phyloP scores from a whole-genome alignment of 2,797 vertebrate genomes.

The Morelia viridis region DNA sequence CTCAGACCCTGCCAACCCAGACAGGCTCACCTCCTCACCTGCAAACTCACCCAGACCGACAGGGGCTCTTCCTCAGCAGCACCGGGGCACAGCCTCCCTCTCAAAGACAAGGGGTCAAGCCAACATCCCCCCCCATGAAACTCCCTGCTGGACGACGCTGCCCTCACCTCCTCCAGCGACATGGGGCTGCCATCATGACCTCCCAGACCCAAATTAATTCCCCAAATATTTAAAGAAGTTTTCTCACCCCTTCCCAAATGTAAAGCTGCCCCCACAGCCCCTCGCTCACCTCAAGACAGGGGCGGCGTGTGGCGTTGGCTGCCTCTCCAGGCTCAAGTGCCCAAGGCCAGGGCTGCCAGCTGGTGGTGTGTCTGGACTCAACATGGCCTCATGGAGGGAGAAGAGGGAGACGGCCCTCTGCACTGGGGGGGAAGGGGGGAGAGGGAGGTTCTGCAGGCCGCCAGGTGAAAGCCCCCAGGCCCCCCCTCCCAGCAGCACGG shows the following conservation, averaged over 20 bases:
- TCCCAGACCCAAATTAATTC: not conserved
- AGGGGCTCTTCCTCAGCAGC: not conserved
- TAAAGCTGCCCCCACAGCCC: not conserved
- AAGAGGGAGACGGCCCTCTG: conserved; percentile 90
- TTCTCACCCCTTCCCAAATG: not conserved
- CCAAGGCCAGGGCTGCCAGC: conserved; percentile 79
- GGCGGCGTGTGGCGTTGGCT: conserved; percentile 78
- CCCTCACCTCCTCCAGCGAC: not conserved
- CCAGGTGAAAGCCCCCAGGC: not conserved
- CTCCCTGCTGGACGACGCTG: not conserved
- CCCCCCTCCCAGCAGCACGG: not conserved
- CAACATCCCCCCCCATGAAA: not conserved
- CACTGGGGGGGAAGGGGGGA: conserved; percentile 70
- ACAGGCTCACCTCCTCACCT: not conserved
- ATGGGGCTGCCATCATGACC: too few species aligned
- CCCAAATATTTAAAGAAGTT: too few species aligned
- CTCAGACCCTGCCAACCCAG: too few species aligned
- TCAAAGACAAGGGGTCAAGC: not conserved
- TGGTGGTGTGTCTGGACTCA: conserved; percentile 74
- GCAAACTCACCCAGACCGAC: not conserved
- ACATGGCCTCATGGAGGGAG: conserved; percentile 81
- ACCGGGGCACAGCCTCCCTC: too few species aligned
- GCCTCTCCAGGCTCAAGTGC: conserved; percentile 80
- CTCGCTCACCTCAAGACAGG: conserved; percentile 79
- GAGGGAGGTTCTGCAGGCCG: not conserved